Evolutionary conservation across 2,113 vertebrate species (phyloP), one percentile per base, ranked within the genome.

Genomic region (Leiothrix lutea): DNA sequence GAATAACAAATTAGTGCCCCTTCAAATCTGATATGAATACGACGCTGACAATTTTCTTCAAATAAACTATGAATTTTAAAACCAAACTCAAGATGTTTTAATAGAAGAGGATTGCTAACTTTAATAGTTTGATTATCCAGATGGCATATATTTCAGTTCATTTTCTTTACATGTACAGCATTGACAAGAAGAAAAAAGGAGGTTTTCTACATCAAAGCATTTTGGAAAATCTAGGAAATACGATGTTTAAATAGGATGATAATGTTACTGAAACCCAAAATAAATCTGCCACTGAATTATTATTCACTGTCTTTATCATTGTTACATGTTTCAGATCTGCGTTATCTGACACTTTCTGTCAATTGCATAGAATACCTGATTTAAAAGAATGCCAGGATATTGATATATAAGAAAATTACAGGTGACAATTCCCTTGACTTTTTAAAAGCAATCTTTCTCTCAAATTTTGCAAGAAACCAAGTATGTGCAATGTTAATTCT

Each of bases 31-130:
- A 73, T 60, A 36, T 70, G 60, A 88, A 66, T 66, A 66, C 4
- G 25, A 81, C 87, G 80, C 16, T 57, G 38, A 29, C 25, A 85
- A 62, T 80, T 92, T 95, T 88, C 67, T 92, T 92, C 67, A 87
- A 64, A 92, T 57, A 80, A 89, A 69, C 5, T 22, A 77, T 77
- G 62, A 88, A 87, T 96, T 88, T 93, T 80, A 88, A 91, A 97
- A 73, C 64, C 72, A 80, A 90, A 65, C 38, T 56, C 36, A 75
- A 47, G 50, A 48, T 74, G 20, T 7, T 79, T 94, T 83, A 92
- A 73, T 48, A 58, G 50, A 83, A 64, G 20, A 77, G 22, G 31
- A 56, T 80, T 87, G 25, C 26, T 87, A 80, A 74, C 24, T 85
- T 54, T 73, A 91, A 42, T 86, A 77, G 81, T 82, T 93, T 94